Conservation (phyloP, 2,113 vertebrate genomes). For the Neodon shergylaensis region DNA sequence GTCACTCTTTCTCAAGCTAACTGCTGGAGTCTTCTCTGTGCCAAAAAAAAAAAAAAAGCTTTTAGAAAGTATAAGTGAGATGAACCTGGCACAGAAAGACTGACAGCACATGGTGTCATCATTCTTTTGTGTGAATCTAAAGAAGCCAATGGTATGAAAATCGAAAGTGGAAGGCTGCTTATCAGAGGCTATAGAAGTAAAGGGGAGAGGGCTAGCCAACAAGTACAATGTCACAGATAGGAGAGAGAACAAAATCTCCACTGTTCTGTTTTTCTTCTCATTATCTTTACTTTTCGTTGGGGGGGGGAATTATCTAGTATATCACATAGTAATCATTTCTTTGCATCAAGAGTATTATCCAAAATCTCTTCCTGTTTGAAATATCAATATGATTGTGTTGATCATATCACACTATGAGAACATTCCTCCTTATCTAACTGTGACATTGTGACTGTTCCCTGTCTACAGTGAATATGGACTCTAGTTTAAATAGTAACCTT, state of each 20-base stretch:
- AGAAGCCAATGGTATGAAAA: background rate
- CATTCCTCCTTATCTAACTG: too few species aligned
- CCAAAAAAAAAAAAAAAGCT: background rate
- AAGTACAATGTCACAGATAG: background rate
- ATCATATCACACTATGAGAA: too few species aligned
- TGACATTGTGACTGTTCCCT: background rate
- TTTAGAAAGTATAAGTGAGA: slow-evolving; percentile 31
- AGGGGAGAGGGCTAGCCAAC: background rate
- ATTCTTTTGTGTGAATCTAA: background rate
- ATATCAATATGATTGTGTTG: too few species aligned
- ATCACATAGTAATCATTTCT: too few species aligned
- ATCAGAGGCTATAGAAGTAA: background rate
- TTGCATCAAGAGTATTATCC: too few species aligned
- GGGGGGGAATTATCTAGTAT: too few species aligned
- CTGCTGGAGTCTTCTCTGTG: slow-evolving; percentile 2
- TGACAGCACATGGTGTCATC: background rate
- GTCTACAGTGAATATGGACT: background rate
- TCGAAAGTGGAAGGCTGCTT: background rate
- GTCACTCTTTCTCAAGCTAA: background rate
- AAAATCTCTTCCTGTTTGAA: too few species aligned
- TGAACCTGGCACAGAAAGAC: background rate
- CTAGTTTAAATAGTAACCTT: background rate
- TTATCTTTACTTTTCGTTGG: too few species aligned
- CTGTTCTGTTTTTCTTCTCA: too few species aligned
- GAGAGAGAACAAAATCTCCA: background rate